Evolutionary conservation across 2,888 invertebrate species (phyloP).

Genomic region (Crossocerus cetratus): DNA sequence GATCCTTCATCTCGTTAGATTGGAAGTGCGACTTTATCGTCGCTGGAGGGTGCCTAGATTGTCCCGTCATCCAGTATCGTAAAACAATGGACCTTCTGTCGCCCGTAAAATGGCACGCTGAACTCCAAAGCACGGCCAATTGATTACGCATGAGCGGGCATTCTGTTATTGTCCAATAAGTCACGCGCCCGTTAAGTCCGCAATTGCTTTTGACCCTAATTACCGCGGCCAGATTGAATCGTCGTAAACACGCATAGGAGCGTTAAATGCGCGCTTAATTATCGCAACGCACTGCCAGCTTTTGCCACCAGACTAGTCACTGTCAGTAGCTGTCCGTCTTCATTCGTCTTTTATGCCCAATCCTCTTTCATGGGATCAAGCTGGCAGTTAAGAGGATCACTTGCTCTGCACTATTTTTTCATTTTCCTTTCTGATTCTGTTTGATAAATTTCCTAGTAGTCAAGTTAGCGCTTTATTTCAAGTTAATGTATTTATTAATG

Average conservation of each 20-base stretch:
- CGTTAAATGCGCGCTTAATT: neutral
- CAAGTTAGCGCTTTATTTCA: no score
- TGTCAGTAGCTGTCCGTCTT: no score
- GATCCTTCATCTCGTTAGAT: no score
- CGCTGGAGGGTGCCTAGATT: neutral
- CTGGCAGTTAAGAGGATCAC: no score
- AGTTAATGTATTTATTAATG: no score
- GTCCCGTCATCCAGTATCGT: neutral
- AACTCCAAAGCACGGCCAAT: constrained; percentile 28
- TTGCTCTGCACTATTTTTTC: no score
- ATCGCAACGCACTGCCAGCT: neutral
- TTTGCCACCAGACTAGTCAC: no score
- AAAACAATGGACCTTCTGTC: constrained; percentile 9
- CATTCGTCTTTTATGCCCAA: no score
- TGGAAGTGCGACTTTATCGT: neutral
- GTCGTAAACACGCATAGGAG: constrained; percentile 27
- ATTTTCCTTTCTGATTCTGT: no score
- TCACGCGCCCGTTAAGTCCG: constrained; percentile 24
- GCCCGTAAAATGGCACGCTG: constrained; percentile 26
- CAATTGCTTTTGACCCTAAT: constrained; percentile 31
- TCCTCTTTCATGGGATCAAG: no score
- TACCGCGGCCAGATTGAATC: constrained; percentile 30
- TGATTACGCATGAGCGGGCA: constrained; percentile 28
- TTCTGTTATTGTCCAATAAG: constrained; percentile 32
- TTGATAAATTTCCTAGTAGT: no score